Percentiles rank a stretch among this genome's conserved stretches.
phyloP scores from a whole-genome alignment of 2,113 vertebrate genomes.

The Willisornis vidua region DNA sequence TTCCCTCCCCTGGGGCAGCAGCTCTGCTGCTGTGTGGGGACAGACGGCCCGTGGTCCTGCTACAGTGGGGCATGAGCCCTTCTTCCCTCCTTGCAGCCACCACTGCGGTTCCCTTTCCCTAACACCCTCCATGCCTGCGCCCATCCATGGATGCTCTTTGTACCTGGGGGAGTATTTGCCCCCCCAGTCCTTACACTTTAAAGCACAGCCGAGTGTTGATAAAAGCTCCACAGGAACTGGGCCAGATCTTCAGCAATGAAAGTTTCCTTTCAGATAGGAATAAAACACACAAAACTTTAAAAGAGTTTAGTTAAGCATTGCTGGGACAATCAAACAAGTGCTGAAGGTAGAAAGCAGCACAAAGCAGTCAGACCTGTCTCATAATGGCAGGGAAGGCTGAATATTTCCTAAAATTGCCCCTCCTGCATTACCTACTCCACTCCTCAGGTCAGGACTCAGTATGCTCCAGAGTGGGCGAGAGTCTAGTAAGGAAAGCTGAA shows the following conservation, averaged over 20 bases:
- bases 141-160: background rate
- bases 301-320: background rate
- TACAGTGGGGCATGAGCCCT: accelerated
- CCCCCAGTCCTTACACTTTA: background rate
- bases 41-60: background rate
- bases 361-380: slow-evolving; percentile 21
- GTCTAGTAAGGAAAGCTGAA: slow-evolving; percentile 40
- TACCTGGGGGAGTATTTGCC: background rate
- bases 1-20: accelerated
- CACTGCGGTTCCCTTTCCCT: background rate
- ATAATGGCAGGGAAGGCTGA: background rate
- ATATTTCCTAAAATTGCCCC: slow-evolving; percentile 13
- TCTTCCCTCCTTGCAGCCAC: background rate
- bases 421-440: slow-evolving; percentile 2
- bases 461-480: background rate
- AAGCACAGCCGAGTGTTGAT: background rate
- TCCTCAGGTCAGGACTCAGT: background rate
- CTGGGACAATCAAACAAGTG: background rate
- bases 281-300: background rate
- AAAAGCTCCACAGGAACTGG: background rate
- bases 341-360: background rate
- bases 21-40: background rate
- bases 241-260: background rate
- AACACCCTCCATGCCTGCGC: background rate
- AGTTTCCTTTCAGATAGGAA: background rate